These are phyloP conservation scores for Bombus fervidus DNA, from an alignment of 1,140 invertebrate species.

Conservation along the genomic window DNA sequence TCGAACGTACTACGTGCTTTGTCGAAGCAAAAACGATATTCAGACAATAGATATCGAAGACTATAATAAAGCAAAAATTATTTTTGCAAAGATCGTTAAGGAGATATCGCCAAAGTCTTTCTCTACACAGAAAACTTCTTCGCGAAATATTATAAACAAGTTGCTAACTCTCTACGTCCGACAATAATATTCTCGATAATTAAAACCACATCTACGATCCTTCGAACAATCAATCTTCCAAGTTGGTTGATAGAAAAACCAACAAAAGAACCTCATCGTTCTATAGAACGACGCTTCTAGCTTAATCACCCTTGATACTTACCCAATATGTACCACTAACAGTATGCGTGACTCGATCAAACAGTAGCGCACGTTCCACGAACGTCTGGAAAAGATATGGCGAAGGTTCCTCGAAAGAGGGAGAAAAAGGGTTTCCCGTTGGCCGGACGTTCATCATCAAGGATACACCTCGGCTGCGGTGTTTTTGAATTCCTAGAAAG, in stretches of 20 bases:
- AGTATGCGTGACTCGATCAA: constrained; percentile 13
- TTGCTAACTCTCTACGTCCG: not conserved
- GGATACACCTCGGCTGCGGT: constrained; percentile 10
- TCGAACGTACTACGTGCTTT: no score
- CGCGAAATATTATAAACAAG: not conserved
- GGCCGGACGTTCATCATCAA: constrained; percentile 9
- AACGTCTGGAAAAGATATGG: constrained; percentile 13
- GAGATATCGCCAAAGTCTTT: not conserved
- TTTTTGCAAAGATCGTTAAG: no score
- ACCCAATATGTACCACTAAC: not conserved
- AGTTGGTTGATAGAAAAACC: not conserved
- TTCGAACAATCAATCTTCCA: not conserved
- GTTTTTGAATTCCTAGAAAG: constrained; percentile 38
- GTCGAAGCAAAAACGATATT: no score
- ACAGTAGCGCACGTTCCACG: not conserved
- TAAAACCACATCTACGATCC: not conserved
- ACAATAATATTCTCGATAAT: not conserved
- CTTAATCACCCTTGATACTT: not conserved
- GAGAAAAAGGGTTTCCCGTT: constrained; percentile 16
- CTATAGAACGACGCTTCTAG: not conserved
- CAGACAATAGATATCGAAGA: no score
- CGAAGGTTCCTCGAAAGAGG: not conserved
- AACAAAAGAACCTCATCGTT: not conserved
- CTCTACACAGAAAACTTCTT: not conserved
- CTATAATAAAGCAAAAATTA: no score